phyloP scores from a whole-genome alignment of 2,113 vertebrate genomes.

The Pantherophis guttatus region DNA sequence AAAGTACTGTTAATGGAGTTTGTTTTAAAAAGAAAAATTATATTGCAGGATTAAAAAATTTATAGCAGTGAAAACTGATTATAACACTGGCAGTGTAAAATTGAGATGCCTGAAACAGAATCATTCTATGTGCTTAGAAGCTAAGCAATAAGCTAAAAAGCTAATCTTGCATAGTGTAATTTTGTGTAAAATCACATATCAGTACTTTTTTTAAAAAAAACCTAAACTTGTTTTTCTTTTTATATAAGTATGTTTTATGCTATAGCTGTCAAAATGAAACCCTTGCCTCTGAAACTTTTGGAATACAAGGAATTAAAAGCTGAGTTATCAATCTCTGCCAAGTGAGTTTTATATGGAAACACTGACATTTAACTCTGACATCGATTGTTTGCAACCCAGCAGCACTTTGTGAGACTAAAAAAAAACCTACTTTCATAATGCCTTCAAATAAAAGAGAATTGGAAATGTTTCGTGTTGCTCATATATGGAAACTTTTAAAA shows the following conservation, averaged over 20 bases:
- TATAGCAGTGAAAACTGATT: not conserved
- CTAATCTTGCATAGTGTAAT: not conserved
- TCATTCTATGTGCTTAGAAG: not conserved
- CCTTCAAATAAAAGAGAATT: slow-evolving; percentile 55
- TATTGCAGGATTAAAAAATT: not conserved
- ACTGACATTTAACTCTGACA: slow-evolving; percentile 50
- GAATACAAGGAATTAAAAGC: slow-evolving; percentile 43
- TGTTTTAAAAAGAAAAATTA: not conserved
- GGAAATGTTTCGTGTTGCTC: slow-evolving; percentile 52
- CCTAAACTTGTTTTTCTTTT: not conserved
- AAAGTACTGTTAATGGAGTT: not conserved
- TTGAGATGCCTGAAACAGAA: not conserved
- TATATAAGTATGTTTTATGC: not conserved
- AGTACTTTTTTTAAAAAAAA: not conserved
- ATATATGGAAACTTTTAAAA: slow-evolving; percentile 60
- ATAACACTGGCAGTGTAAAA: not conserved
- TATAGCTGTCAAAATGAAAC: slow-evolving; percentile 43
- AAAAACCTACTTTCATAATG: slow-evolving; percentile 51
- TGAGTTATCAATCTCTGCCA: slow-evolving; percentile 49
- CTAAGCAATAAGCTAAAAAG: not conserved
- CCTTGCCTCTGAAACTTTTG: slow-evolving; percentile 40
- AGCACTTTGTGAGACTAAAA: slow-evolving; percentile 29
- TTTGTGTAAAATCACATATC: not conserved
- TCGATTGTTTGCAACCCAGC: slow-evolving; percentile 43
- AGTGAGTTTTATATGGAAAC: slow-evolving; percentile 56